Evolutionary conservation across 2,113 vertebrate species (phyloP), one percentile per base, ranked within the genome.

Genomic region (Salvelinus alpinus): DNA sequence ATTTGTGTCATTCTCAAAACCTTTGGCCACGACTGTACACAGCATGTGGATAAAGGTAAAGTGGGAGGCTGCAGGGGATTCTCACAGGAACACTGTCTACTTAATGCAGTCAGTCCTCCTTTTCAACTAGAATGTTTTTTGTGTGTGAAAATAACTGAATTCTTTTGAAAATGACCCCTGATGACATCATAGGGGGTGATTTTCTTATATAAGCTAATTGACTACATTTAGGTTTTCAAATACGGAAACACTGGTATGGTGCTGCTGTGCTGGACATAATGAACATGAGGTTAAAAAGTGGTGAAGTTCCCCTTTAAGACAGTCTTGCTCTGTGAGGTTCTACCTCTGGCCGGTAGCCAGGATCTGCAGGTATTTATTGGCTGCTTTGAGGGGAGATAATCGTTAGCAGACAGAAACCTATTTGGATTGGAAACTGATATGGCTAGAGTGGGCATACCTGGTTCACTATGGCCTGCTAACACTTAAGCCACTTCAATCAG

Each of bases 31-130:
- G 27, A 27, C 27, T 3, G 27, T 47, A 34, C 54, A 48, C 66
- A 72, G 72, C 79, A 80, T 11, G 0, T 69, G 72, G 69, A 31
- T 70, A 62, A 76, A 85, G 78, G 78, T 3, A 83, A 69, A 78
- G 76, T 76, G 70, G 80, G 7, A 14, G 72, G 57, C 76, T 86
- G 71, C 67, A 75, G 69, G 77, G 70, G 71, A 71, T 38, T 57
- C 31, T 70, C 60, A 77, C 62, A 70, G 78, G 65, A 57, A 54
- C 25, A 22, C 44, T 38, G 64, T 81, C 77, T 77, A 64, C 31
- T 77, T 47, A 16, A 9, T 73, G 20, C 25, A 74, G 20, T 24
- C 25, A 48, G 12, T 51, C 4, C 3, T 51, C 48, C 48, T 38
- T 38, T 38, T 38, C 38, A 38, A 38, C 38, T 38, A 38, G 38